Base-by-base conservation (phyloP, 2,797 vertebrate genomes). In the Apogon hyalosoma region DNA sequence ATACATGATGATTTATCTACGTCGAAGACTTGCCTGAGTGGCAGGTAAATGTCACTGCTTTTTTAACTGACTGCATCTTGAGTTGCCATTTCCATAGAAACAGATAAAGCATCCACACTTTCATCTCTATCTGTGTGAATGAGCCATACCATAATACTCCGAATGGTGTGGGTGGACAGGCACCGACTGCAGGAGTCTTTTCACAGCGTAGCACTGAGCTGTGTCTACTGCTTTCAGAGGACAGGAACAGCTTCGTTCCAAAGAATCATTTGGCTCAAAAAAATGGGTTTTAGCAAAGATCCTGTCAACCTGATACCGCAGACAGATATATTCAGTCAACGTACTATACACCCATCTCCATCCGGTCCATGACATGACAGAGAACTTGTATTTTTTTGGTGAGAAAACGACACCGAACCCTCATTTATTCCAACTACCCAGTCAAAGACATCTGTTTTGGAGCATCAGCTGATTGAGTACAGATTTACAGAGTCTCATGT, bases 61-160 rank as follows among this genome's bases (percentile, higher is more conserved):
- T 56, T 13, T 19, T 46, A 47, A 46, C 59, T 16, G 59, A 61
- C 65, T 81, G 73, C 13, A 15, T 80, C 80, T 85, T 28, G 69
- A 82, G 71, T 71, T 77, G 46, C 38, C 0, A 88, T 90, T 87
- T 70, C 89, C 82, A 90, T 87, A 77, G 89, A 78, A 89, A 90
- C 88, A 77, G 77, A 73, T 54, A 45, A 80, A 79, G 59, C 69
- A 69, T 53, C 46, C 85, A 80, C 83, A 77, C 63, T 74, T 61
- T 71, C 60, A 63, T 75, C 71, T 74, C 68, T 65, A 64, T 82
- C 66, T 18, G 46, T 65, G 66, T 90, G 87, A 90, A 88, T 88
- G 90, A 85, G 82, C 77, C 76, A 87, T 87, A 88, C 86, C 86
- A 89, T 89, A 88, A 89, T 87, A 83, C 72, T 79, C 72, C 11